Evolutionary conservation across 1,140 invertebrate genomes (phyloP).

Genomic region (Zelostemma sp.): DNA sequence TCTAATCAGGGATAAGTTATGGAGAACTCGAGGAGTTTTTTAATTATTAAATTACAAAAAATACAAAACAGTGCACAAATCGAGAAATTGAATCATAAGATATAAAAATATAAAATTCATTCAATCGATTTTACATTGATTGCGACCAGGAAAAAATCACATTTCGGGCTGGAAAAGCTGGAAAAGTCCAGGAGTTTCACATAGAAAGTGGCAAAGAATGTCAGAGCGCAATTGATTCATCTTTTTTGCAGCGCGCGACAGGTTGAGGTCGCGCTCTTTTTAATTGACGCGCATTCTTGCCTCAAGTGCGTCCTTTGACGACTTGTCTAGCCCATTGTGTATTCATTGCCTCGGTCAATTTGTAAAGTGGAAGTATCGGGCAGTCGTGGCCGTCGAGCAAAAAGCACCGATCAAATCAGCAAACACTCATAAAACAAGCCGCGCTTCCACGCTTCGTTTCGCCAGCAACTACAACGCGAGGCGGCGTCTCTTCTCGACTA

Average conservation of each 20-base stretch:
- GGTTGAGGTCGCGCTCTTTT: not conserved
- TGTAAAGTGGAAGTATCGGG: conserved; percentile 45
- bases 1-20: too few species aligned
- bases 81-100: too few species aligned
- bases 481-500: conserved; percentile 36
- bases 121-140: too few species aligned
- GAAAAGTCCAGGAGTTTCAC: too few species aligned
- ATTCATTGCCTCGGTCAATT: conserved; percentile 46
- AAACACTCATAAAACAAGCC: conserved; percentile 46
- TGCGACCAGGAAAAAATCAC: too few species aligned
- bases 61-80: too few species aligned
- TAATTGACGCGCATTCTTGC: conserved; percentile 19
- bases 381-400: conserved; percentile 21
- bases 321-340: conserved; percentile 19
- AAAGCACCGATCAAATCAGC: conserved; percentile 39
- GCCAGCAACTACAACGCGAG: conserved; percentile 14
- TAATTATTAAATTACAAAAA: too few species aligned
- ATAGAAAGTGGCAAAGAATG: too few species aligned
- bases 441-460: conserved; percentile 55
- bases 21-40: too few species aligned
- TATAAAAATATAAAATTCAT: too few species aligned
- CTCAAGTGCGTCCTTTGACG: conserved; percentile 14
- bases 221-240: too few species aligned
- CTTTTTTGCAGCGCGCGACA: not conserved
- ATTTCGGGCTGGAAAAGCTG: too few species aligned